Base-by-base conservation (phyloP, 2,797 vertebrate species). In the Lutra lutra region DNA sequence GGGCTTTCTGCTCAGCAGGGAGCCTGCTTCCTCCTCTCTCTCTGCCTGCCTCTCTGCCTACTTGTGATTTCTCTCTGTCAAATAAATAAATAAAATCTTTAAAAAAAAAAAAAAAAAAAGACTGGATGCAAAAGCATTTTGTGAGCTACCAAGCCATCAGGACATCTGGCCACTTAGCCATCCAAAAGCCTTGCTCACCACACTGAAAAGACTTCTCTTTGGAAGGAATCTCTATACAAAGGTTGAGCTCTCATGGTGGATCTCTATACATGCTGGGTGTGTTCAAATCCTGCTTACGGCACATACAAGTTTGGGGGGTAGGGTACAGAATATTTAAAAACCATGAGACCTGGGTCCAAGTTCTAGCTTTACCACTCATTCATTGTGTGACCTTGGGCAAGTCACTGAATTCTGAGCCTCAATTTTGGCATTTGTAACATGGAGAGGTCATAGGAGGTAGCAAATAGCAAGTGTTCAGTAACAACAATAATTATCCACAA, bases 331-430 rank as follows among this genome's bases (percentile, higher is more conserved):
- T 80, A 94, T 5, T 86, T 86, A 83, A 96, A 79, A 89, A 51
- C 29, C 35, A 68, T 79, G 60, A 83, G 51, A 90, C 32, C 32
- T 90, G n/a, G 27, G 83, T 70, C 84, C 58, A 94, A 89, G 17
- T 86, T 73, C 62, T 94, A 87, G 38, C 29, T 87, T 94, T 68
- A 79, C 20, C 87, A 96, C 40, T 73, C 94, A 91, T 11, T 93
- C 62, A 66, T 9, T 78, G 92, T 82, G 43, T 96, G 86, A 97
- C 60, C 77, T 92, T 94, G 48, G 68, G 29, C 48, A 88, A 91
- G 75, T 85, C 95, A 95, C 8, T 93, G 73, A 62, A 94, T 84
- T 89, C 60, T 90, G 78, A 79, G 90, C 73, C 85, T 92, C 77
- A 95, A 35, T 97, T 87, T 93, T 56, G 54, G 91, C 68, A 66